A percentile compares a stretch with the other conserved stretches of the same genome.
Evolutionary conservation across 2,888 invertebrate species (phyloP).

Genomic region (Leistus spinibarbis): DNA sequence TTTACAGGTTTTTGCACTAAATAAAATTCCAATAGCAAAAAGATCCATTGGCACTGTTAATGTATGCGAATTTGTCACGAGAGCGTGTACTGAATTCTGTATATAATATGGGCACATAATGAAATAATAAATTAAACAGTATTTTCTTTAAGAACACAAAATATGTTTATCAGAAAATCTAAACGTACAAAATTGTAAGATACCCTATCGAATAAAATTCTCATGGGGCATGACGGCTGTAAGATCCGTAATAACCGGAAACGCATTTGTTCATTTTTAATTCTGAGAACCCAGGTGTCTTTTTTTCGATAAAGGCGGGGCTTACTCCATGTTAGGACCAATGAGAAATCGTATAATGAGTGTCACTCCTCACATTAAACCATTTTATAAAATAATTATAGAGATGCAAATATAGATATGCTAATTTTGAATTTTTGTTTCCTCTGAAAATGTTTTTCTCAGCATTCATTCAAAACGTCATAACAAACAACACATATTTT

Average conservation of each 20-base stretch:
- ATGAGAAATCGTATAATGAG: conserved; percentile 19
- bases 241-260: background rate
- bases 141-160: too few relatives aligned
- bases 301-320: conserved; percentile 8
- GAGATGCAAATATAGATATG: background rate
- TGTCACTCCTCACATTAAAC: conserved; percentile 14
- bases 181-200: background rate
- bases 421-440: background rate
- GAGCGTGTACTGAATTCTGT: background rate
- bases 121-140: too few relatives aligned
- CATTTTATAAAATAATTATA: background rate
- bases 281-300: background rate
- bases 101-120: background rate
- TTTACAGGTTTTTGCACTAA: background rate
- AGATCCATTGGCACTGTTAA: background rate
- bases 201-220: background rate
- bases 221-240: background rate
- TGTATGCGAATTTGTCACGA: background rate
- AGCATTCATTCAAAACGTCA: background rate
- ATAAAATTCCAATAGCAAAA: background rate
- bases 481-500: background rate
- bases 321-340: conserved; percentile 11
- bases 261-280: background rate
- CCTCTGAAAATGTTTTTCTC: background rate
- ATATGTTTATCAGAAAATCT: background rate